These are phyloP conservation scores for Aphelocoma californica DNA, from an alignment of 2,797 vertebrate species.

Conservation along the genomic window DNA sequence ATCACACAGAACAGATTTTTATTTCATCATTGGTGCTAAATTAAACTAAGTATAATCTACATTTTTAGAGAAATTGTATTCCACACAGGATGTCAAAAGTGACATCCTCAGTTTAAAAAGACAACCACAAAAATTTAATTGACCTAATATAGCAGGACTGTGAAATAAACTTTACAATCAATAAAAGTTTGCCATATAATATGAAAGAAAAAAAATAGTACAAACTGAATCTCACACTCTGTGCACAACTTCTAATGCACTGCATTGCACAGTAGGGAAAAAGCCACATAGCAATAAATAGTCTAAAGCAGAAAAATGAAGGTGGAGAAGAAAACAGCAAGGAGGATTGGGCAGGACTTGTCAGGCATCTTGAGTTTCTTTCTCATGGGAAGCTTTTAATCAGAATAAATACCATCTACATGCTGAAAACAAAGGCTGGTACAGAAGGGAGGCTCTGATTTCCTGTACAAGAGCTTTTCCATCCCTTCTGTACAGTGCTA, in stretches of 20 bases:
- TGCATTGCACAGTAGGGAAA: not conserved
- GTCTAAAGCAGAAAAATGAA: not conserved
- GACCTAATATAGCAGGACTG: not conserved
- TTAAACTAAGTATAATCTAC: not conserved
- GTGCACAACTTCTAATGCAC: not conserved
- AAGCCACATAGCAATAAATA: not conserved
- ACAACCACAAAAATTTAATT: not conserved
- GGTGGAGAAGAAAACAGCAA: not conserved
- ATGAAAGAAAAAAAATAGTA: not conserved
- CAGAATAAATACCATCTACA: not conserved
- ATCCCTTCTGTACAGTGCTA: not conserved
- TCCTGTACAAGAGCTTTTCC: not conserved
- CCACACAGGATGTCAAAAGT: not conserved
- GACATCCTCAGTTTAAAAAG: not conserved
- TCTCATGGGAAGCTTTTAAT: not conserved
- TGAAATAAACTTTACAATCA: not conserved
- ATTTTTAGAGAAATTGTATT: not conserved
- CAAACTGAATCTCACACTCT: not conserved
- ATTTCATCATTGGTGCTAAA: not conserved
- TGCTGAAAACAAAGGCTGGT: not conserved
- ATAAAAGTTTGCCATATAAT: not conserved
- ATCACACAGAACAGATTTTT: not conserved
- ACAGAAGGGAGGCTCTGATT: not conserved
- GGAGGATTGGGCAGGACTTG: not conserved
- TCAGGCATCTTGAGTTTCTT: not conserved